Conservation (phyloP, 35 echinoderm and acorn worm species). For the Eucidaris tribuloides region DNA sequence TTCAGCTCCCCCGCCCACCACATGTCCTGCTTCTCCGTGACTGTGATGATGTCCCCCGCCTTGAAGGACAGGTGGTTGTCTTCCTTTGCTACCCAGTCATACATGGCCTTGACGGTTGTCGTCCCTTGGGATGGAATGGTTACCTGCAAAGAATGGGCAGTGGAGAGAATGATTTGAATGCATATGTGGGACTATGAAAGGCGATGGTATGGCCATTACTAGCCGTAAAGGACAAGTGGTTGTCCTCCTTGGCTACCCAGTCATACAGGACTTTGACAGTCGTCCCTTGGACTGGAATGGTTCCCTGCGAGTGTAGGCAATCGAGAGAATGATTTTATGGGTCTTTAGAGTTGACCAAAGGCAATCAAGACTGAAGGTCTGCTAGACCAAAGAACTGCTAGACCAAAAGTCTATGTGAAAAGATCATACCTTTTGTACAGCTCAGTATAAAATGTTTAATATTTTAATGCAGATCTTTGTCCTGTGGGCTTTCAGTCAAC, state of each 20-base stretch:
- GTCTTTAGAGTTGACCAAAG: background rate
- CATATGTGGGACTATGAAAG: too few relatives aligned
- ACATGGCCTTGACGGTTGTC: constrained; percentile 64
- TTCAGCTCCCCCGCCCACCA: constrained; percentile 90
- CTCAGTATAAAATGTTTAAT: background rate
- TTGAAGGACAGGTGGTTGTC: constrained; percentile 88
- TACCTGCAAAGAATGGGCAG: background rate
- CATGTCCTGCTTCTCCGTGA: constrained; percentile 94
- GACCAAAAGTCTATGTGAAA: background rate
- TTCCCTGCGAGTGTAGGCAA: background rate
- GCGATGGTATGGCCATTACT: too few relatives aligned
- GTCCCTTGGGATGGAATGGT: constrained; percentile 13
- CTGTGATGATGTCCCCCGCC: constrained; percentile 68
- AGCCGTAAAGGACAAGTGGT: constrained; percentile 82
- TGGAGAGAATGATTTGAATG: too few relatives aligned
- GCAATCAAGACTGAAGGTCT: background rate
- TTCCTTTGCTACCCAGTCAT: constrained; percentile 87
- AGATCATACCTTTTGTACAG: background rate
- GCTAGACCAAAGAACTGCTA: background rate
- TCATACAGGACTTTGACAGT: constrained; percentile 70
- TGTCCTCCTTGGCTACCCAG: constrained; percentile 87
- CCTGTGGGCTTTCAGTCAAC: background rate
- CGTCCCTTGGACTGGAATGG: constrained; percentile 1
- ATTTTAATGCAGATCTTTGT: background rate
- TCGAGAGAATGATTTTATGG: background rate